These are phyloP conservation scores for Chrysotoxum bicinctum DNA, from an alignment of 2,888 invertebrate species.

Conservation along the genomic window DNA sequence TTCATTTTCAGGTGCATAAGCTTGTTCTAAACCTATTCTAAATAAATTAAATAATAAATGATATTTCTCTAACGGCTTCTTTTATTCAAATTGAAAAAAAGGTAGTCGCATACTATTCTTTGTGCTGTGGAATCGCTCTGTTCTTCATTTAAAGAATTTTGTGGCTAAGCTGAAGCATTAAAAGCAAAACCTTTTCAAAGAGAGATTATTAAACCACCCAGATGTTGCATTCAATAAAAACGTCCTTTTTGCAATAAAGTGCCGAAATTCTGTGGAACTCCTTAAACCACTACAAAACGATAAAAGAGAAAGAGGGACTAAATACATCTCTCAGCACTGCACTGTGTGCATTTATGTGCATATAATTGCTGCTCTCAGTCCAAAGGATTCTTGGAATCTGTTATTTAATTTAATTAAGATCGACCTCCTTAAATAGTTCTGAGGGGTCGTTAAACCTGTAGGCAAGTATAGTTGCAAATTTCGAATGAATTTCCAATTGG, in stretches of 20 bases:
- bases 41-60: too few species aligned
- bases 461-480: neutral
- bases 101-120: too few species aligned
- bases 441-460: neutral
- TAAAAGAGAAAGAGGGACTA: neutral
- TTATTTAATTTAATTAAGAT: slow-evolving; percentile 49
- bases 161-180: too few species aligned
- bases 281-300: neutral
- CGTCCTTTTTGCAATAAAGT: neutral
- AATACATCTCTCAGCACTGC: neutral
- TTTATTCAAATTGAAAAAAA: too few species aligned
- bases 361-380: neutral
- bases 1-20: too few species aligned
- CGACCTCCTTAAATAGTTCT: neutral
- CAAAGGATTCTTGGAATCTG: slow-evolving; percentile 12
- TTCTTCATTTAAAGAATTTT: too few species aligned
- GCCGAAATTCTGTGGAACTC: neutral
- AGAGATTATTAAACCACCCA: too few species aligned
- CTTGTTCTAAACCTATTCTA: too few species aligned
- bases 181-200: neutral
- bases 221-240: neutral
- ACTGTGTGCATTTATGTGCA: neutral
- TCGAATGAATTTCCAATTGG: slow-evolving; percentile 23
- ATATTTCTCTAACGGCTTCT: too few species aligned
- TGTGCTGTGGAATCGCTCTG: too few species aligned